Base-by-base conservation (phyloP, 2,113 vertebrate genomes). In the Phrynosoma blainvillii region DNA sequence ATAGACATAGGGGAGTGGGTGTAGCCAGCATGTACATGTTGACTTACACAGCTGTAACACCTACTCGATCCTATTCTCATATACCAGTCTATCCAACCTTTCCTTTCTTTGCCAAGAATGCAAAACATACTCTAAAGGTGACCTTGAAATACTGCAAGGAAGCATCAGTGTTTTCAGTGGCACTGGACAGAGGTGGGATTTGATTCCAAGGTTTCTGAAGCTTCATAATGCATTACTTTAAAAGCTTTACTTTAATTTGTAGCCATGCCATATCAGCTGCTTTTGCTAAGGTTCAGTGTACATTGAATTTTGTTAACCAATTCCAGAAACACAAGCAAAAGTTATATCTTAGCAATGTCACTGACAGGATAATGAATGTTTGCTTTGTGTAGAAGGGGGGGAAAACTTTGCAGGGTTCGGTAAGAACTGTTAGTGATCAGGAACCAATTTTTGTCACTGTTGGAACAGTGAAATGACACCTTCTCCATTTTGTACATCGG, bases 1-100 rank as follows among this genome's bases (percentile, higher is more conserved):
- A 62, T n/a, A 21, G 4, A 62, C 56, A 32, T 59, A 32, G 3
- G 79, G 0, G 21, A 79, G 84, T 47, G 59, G 77, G 6, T 20
- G 40, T 23, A 68, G 87, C 0, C 1, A 5, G 42, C 0, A 3
- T 77, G 7, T 42, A 36, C 52, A 18, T 16, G 12, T 0, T 0
- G 4, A 1, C 52, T 32, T 59, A 32, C 47, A 16, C 20, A 36
- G 10, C 0, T 0, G 11, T 74, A 84, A 84, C n/a, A 77, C 85
- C 54, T 52, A 54, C 32, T 16, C 21, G 8, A 30, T 59, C n/a
- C 54, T 59, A 21, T 5, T 32, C 20, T 80, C 56, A 27, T 42
- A 42, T 54, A 54, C 32, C 71, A 73, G 73, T 73, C 82, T 74
- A 20, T 73, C 32, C 23, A 23, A 75, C 27, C 18, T 52, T 74